Evolutionary conservation across 1,140 invertebrate species (phyloP), one percentile per base, ranked within the genome.

Genomic region (Wasmannia auropunctata): DNA sequence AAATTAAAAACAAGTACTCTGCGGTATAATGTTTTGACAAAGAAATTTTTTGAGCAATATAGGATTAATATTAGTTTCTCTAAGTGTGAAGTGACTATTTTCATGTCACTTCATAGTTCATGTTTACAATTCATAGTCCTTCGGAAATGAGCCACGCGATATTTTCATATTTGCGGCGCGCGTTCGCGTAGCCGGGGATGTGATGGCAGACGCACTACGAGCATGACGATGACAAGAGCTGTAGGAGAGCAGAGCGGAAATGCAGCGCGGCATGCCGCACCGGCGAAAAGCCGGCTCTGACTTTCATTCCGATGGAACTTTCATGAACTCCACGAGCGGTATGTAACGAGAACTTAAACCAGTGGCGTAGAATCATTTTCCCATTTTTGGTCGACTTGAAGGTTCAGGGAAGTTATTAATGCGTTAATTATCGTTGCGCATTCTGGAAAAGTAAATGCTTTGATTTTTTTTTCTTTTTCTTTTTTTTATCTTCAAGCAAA

Each of bases 291-390:
- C 28, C 70, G 80, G 54, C 46, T 14, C 28, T 81, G 85, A 89
- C 58, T 88, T 88, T 88, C 77, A 65, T 87, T 70, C 87, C 87
- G 58, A 88, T 90, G 89, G 85, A 90, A 90, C 87, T 88, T 90
- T 91, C 87, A 90, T 90, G 88, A 90, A 90, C 86, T 88, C 37
- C 56, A 51, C 67, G 40, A n/a, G 62, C 62, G 65, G 69, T 88
- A 54, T 76, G 83, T 88, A 90, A 89, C 88, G 84, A 90, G 76
- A 87, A 90, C 77, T 85, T 87, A 62, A 89, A 19, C 79, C 88
- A 89, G 54, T 85, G 88, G 65, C 88, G 84, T 80, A 70, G 85
- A 75, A 72, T 40, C n/a, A 10, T 65, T 19, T 75, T 67, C 58
- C 28, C 46, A 28, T 56, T 31, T 19, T 22, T 31, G 11, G 11